phyloP scores from a whole-genome alignment of 35 echinoderm and acorn worm genomes.

The Holothuria glaberrima region DNA sequence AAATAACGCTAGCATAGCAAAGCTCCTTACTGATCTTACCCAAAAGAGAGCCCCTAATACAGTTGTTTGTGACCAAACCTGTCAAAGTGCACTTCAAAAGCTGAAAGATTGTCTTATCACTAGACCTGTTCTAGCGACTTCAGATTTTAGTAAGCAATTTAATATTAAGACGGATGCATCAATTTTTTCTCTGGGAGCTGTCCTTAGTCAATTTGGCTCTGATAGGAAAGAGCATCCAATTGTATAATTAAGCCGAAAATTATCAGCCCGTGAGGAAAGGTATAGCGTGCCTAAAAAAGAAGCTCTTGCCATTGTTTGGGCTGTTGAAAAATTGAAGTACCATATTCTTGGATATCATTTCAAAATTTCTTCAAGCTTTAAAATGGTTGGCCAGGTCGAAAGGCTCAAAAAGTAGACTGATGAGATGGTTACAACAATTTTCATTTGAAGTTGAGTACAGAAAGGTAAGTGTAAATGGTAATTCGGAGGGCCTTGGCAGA shows the following conservation, averaged over 20 bases:
- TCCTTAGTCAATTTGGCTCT: constrained; percentile 17
- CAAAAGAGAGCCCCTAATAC: neutral
- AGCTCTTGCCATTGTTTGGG: constrained; percentile 45
- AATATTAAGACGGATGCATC: constrained; percentile 44
- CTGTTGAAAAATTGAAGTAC: constrained; percentile 22
- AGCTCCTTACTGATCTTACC: constrained; percentile 51
- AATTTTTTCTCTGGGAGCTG: constrained; percentile 24
- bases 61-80: constrained; percentile 5
- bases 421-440: constrained; percentile 60
- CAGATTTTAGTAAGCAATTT: constrained; percentile 15
- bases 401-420: constrained; percentile 18
- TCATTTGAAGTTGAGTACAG: constrained; percentile 23
- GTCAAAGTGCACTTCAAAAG: constrained; percentile 22
- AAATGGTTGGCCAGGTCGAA: constrained; percentile 28
- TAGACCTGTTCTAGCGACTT: constrained; percentile 10
- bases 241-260: constrained; percentile 33
- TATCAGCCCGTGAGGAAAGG: constrained; percentile 9
- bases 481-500: neutral
- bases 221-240: constrained; percentile 53
- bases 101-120: constrained; percentile 21
- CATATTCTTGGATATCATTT: constrained; percentile 40
- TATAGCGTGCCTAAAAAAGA: constrained; percentile 7
- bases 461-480: constrained; percentile 23
- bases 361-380: constrained; percentile 30
- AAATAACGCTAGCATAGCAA: constrained; percentile 37